Percentiles rank a stretch among this genome's conserved stretches.
These are phyloP conservation scores for Xanthia icteritia DNA, from an alignment of 2,888 invertebrate genomes.

Conservation along the genomic window DNA sequence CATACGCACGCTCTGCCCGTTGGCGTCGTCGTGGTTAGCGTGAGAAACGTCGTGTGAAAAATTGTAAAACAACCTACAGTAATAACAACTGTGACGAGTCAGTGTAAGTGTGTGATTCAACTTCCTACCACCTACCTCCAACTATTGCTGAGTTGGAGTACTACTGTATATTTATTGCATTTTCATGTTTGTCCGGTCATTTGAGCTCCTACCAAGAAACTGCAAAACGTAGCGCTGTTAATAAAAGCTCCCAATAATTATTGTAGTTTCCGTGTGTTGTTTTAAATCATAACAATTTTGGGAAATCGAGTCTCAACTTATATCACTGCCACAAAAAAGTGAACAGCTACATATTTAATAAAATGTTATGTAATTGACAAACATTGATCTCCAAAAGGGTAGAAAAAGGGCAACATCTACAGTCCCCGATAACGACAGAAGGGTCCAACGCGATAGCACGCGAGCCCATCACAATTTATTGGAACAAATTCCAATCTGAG, in stretches of 20 bases:
- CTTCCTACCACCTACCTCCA: background rate
- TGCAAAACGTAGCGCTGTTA: background rate
- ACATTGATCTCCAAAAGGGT: constrained; percentile 50
- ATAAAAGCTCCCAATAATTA: background rate
- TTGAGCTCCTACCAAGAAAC: background rate
- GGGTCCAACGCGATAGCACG: constrained; percentile 38
- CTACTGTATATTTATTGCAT: no score
- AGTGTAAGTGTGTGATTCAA: background rate
- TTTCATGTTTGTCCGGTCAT: background rate
- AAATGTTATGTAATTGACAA: constrained; percentile 50
- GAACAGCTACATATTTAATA: constrained; percentile 24
- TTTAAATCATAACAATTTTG: background rate
- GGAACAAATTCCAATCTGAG: constrained; percentile 60
- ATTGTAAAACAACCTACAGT: no score
- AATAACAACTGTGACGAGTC: no score
- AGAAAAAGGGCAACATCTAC: constrained; percentile 39
- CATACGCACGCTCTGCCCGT: no score
- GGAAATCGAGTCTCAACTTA: background rate
- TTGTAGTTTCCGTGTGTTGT: background rate
- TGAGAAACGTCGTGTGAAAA: no score
- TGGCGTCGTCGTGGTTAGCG: no score
- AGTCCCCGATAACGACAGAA: constrained; percentile 41
- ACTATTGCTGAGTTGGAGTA: background rate
- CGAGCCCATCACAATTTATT: constrained; percentile 53
- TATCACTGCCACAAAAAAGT: background rate